phyloP scores from a whole-genome alignment of 2,797 vertebrate species.

The Staurois parvus region DNA sequence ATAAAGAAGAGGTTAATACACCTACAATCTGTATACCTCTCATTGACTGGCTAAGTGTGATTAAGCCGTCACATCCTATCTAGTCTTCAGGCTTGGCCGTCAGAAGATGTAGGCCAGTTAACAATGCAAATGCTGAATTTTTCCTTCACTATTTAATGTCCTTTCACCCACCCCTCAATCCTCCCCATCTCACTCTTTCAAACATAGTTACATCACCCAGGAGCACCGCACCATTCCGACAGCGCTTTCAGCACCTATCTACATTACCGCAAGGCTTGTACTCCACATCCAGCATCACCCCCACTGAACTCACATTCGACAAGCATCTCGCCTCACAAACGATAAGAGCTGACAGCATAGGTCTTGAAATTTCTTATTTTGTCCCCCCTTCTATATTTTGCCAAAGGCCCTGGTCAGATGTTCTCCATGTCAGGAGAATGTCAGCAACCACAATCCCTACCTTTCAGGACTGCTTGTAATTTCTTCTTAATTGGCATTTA shows the following conservation, averaged over 20 bases:
- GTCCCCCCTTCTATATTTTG: conserved; percentile 65
- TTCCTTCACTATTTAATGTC: conserved; percentile 38
- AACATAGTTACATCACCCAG: conserved; percentile 65
- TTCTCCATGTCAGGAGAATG: conserved; percentile 82
- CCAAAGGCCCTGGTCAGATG: conserved; percentile 80
- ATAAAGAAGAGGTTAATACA: conserved; percentile 33
- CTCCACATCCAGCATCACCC: conserved; percentile 70
- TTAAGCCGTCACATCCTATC: conserved; percentile 55
- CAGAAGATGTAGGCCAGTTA: conserved; percentile 59
- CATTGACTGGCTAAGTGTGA: conserved; percentile 33
- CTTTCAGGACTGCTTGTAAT: conserved; percentile 84
- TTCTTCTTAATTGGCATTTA: conserved; percentile 92
- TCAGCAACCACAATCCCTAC: conserved; percentile 81
- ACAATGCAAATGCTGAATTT: conserved; percentile 54
- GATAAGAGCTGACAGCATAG: conserved; percentile 82
- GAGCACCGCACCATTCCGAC: conserved; percentile 59
- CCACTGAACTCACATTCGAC: conserved; percentile 80
- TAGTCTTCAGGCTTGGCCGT: conserved; percentile 46
- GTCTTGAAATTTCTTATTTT: conserved; percentile 75
- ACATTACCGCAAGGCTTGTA: conserved; percentile 70
- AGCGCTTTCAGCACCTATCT: conserved; percentile 66
- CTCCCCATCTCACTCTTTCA: conserved; percentile 62
- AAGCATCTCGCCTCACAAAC: conserved; percentile 75
- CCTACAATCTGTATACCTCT: conserved; percentile 10
- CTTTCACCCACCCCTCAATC: conserved; percentile 46